Conservation (phyloP, 1,140 invertebrate genomes). For the Bombus balteatus region DNA sequence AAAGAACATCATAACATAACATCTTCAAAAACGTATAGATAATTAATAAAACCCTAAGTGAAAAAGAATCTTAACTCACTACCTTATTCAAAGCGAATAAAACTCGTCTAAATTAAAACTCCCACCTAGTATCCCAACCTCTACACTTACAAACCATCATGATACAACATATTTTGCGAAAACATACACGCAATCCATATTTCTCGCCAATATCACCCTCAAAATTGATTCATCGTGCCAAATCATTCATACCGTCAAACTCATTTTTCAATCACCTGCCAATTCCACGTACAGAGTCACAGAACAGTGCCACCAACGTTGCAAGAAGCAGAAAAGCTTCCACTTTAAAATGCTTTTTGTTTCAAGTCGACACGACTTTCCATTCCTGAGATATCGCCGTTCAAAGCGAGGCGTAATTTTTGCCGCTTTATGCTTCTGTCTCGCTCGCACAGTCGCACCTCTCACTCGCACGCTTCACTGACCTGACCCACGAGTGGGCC, state of each 20-base stretch:
- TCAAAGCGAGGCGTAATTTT: not conserved
- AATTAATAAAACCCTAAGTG: not conserved
- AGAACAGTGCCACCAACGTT: rapidly evolving
- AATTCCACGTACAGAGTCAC: not conserved
- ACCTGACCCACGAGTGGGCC: not conserved
- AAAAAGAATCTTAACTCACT: not conserved
- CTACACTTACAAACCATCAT: not conserved
- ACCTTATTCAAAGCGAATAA: not conserved
- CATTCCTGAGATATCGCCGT: conserved; percentile 28
- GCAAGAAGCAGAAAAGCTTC: not conserved
- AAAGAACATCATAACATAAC: too few species aligned
- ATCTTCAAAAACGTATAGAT: not conserved
- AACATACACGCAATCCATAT: not conserved
- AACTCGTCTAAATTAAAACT: not conserved
- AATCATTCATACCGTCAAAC: not conserved
- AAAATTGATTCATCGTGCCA: not conserved
- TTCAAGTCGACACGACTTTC: not conserved
- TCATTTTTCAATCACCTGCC: not conserved
- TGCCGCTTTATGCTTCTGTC: not conserved
- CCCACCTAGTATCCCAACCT: not conserved
- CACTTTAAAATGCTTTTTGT: not conserved
- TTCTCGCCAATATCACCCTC: not conserved
- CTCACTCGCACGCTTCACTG: not conserved
- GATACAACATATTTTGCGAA: not conserved
- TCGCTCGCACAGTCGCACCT: not conserved